phyloP scores from a whole-genome alignment of 2,888 invertebrate species.

The Hydroisotoma schaefferi region DNA sequence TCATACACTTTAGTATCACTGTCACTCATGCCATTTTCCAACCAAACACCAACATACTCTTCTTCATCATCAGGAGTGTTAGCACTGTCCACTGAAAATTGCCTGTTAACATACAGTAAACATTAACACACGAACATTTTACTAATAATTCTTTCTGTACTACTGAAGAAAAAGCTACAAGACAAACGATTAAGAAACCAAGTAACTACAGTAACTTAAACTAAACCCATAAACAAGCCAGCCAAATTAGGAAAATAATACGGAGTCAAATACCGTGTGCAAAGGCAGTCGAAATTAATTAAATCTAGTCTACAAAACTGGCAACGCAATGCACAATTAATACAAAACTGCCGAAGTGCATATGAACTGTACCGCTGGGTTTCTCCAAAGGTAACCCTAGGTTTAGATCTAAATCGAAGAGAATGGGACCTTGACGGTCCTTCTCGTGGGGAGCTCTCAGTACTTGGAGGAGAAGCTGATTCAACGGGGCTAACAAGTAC shows the following conservation, averaged over 20 bases:
- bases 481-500: conserved; percentile 41
- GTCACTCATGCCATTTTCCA: conserved; percentile 23
- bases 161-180: neutral
- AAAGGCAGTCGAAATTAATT: neutral
- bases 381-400: conserved; percentile 62
- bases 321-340: conserved; percentile 12
- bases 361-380: conserved; percentile 52
- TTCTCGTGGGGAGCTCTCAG: conserved; percentile 65
- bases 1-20: neutral
- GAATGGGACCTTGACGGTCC: conserved; percentile 61
- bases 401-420: conserved; percentile 59
- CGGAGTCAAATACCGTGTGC: neutral
- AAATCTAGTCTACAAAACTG: neutral
- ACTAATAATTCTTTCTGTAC: neutral
- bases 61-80: conserved; percentile 47
- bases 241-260: neutral
- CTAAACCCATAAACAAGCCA: neutral
- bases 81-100: conserved; percentile 45
- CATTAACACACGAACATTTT: too few relatives aligned
- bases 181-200: neutral
- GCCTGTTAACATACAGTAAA: conserved; percentile 23
- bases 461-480: conserved; percentile 38
- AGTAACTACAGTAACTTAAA: neutral
- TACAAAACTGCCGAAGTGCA: conserved; percentile 1
- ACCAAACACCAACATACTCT: conserved; percentile 47